A percentile compares a stretch with the other conserved stretches of the same genome.
These are phyloP conservation scores for Speoplatyrhinus poulsoni DNA, from an alignment of 2,113 vertebrate species.

Conservation along the genomic window DNA sequence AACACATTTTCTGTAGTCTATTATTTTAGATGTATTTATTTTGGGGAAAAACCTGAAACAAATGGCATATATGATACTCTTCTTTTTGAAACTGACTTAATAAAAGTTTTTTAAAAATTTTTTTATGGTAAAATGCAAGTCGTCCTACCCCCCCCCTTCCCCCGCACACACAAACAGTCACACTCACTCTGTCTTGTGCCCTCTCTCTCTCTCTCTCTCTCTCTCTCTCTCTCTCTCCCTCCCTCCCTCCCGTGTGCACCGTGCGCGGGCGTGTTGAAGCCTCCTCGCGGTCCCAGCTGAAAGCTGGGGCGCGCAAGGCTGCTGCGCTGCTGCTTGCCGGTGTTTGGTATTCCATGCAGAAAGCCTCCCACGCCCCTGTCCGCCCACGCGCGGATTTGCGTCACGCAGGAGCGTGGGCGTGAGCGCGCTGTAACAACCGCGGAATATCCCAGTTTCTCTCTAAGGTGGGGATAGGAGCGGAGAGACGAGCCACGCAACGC, in stretches of 20 bases:
- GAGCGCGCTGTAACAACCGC: constrained; percentile 76
- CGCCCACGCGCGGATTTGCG: constrained; percentile 87
- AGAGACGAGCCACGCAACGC: constrained; percentile 32
- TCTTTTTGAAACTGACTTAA: no score
- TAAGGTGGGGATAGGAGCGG: constrained; percentile 45
- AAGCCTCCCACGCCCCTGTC: constrained; percentile 80
- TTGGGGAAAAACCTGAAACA: no score
- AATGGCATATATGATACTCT: no score
- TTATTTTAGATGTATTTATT: no score
- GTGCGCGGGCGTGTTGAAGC: constrained; percentile 61
- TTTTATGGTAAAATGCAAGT: no score
- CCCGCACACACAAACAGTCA: no score
- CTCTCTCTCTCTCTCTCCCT: neutral
- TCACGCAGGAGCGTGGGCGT: constrained; percentile 86
- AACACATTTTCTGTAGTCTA: no score
- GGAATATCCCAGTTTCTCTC: constrained; percentile 84
- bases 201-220: constrained; percentile 10
- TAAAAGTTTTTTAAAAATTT: no score
- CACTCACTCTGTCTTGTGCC: neutral
- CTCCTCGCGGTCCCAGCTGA: constrained; percentile 34
- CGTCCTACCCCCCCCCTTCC: no score
- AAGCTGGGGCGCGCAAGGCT: neutral
- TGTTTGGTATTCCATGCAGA: constrained; percentile 80
- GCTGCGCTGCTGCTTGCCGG: constrained; percentile 40
- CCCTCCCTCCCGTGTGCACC: neutral